Base-by-base conservation (phyloP, 35 echinoderm and acorn worm genomes). In the Strongylocentrotus purpuratus region DNA sequence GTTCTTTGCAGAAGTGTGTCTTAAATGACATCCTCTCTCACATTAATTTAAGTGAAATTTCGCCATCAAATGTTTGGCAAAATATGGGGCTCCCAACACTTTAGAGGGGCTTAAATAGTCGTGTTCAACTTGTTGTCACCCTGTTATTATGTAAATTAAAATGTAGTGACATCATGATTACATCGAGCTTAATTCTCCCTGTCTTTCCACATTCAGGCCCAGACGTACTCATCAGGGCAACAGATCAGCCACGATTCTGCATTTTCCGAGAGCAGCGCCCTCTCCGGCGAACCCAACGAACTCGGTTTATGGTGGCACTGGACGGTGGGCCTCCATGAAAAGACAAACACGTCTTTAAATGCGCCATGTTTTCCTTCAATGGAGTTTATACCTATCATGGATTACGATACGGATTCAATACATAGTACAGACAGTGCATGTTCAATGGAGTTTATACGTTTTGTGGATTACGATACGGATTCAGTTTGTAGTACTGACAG, bases 181-280 rank as follows among this genome's bases (percentile, higher is more conserved):
- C 50, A 55, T 55, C 8, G 1, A 55, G 50, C 50, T 55, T 55
- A 10, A 2, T 55, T 10, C 85, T 86, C n/a, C 1, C 85, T 46
- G 12, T 89, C 17, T 93, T 1, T 93, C 2, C 48, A 9, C 20
- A 12, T 93, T 46, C 31, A 93, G 46, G 45, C 91, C 48, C 47
- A 93, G 46, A 33, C 32, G 91, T 93, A 93, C 48, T 47, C 48
- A 12, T 47, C 91, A 9, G n/a, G 48, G 28, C 91, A 93, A 58
- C 91, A 93, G 28, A 93, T 93, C 45, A 93, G 91, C 12, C 47
- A 93, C 6, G 91, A 93, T 58, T 93, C 91, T 50, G 91, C 91
- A 18, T 93, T 93, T 58, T 93, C 91, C 32, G 91, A 93, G 46
- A 46, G 46, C 14, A 93, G 91, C 91, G 91, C 91, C 91, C 91